These are phyloP conservation scores for Ellobius talpinus DNA, from an alignment of 2,113 vertebrate species.

Conservation along the genomic window DNA sequence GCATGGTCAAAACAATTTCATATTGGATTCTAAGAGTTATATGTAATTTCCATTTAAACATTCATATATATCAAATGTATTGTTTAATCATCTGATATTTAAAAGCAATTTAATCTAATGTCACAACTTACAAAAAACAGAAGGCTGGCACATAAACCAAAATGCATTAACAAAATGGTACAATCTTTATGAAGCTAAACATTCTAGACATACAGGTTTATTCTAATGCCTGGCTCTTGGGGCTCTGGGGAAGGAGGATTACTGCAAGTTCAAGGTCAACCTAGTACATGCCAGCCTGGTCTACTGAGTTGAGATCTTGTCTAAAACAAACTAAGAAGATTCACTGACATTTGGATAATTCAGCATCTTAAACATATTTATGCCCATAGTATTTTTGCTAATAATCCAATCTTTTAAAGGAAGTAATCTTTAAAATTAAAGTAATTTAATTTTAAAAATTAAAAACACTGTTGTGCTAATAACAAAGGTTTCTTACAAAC, in stretches of 20 bases:
- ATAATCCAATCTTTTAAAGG: slow-evolving; percentile 27
- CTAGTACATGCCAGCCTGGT: background rate
- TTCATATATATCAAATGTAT: background rate
- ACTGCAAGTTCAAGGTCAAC: background rate
- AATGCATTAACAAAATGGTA: background rate
- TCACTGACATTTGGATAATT: slow-evolving; percentile 10
- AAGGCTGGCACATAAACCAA: background rate
- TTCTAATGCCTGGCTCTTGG: background rate
- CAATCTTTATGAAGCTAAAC: background rate
- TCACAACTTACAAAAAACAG: slow-evolving; percentile 37
- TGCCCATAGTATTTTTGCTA: background rate
- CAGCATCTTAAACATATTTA: slow-evolving; percentile 30
- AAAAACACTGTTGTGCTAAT: slow-evolving; percentile 24
- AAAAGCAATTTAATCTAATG: slow-evolving; percentile 19
- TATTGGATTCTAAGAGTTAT: background rate
- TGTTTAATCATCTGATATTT: background rate
- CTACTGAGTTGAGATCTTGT: background rate
- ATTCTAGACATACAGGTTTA: background rate
- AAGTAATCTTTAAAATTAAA: slow-evolving; percentile 18
- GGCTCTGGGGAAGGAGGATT: background rate
- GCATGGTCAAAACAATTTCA: background rate
- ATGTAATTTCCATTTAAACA: slow-evolving; percentile 10
- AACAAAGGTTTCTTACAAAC: background rate
- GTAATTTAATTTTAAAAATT: background rate
- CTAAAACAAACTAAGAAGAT: slow-evolving; percentile 42